Base-by-base conservation (phyloP, 2,113 vertebrate genomes). In the Seriola quinqueradiata region DNA sequence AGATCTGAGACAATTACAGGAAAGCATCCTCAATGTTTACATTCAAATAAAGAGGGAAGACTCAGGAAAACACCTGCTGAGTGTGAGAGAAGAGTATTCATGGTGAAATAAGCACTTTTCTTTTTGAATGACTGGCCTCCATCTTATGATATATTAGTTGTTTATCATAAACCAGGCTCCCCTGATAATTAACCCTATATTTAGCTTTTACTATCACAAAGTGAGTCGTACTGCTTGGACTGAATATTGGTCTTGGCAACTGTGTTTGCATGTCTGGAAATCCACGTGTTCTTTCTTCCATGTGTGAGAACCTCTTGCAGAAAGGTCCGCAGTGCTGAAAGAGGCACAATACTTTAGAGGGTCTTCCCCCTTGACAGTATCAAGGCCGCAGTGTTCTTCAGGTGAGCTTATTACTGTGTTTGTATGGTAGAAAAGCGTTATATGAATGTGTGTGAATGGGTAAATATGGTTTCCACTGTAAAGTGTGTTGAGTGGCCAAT, bases 1-100 rank as follows among this genome's bases (percentile, higher is more conserved):
- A 79, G 75, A 82, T 75, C 60, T 21, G 25, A n/a, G 12, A 21
- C 25, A 69, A 36, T 70, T 38, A 54, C 8, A 70, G 11, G 28
- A 70, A 14, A 10, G 19, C 40, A 44, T 70, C 32, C 32, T 23
- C 54, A 10, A 54, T 55, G 21, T 23, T 54, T 36, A 36, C 12
- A 55, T 38, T 23, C 32, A 69, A 36, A 52, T 52, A 52, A 50
- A 52, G 28, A 52, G 67, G 3, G 46, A 11, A 34, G 6, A 32
- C 42, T 46, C 0, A 5, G 60, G 40, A 11, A 11, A 61, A 46
- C 44, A 52, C 44, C 32, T 38, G 71, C 44, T 38, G 28, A n/a
- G 25, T 48, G 25, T 25, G 12, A 4, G 5, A 36, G 16, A 17
- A 19, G 46, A 54, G 25, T 11, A 14, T 8, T 34, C 17, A 7